Percentiles rank a stretch among this genome's conserved stretches.
Conservation (phyloP, 2,797 vertebrate species). For the Anomalospiza imberbis region DNA sequence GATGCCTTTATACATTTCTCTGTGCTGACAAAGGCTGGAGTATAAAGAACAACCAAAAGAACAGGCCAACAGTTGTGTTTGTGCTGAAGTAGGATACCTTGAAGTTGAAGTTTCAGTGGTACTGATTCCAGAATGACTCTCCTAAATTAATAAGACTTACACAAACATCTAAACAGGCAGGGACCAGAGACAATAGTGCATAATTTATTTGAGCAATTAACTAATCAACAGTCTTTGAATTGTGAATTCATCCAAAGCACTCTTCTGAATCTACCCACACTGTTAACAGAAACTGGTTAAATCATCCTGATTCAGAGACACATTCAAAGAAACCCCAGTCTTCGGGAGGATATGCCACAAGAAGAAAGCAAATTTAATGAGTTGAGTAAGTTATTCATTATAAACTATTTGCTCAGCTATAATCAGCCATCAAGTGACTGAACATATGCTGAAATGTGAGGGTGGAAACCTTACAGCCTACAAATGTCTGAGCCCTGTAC, state of each 20-base stretch:
- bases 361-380: conserved; percentile 13
- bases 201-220: not conserved
- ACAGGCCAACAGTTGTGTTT: not conserved
- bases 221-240: not conserved
- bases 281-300: conserved; percentile 4
- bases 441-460: conserved; percentile 28
- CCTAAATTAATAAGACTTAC: not conserved
- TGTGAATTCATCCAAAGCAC: not conserved
- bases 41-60: not conserved
- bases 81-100: not conserved
- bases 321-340: not conserved
- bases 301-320: conserved; percentile 21
- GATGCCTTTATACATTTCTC: not conserved
- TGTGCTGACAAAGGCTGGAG: not conserved
- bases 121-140: not conserved
- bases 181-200: not conserved
- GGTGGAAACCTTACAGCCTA: not conserved
- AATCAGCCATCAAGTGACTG: not conserved
- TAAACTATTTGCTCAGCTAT: conserved; percentile 30
- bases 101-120: not conserved
- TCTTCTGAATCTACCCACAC: not conserved
- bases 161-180: not conserved
- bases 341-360: not conserved
- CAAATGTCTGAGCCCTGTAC: not conserved
- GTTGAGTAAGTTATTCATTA: conserved; percentile 9